phyloP scores from a whole-genome alignment of 2,888 invertebrate species.

The Lithophane semibrunnea region DNA sequence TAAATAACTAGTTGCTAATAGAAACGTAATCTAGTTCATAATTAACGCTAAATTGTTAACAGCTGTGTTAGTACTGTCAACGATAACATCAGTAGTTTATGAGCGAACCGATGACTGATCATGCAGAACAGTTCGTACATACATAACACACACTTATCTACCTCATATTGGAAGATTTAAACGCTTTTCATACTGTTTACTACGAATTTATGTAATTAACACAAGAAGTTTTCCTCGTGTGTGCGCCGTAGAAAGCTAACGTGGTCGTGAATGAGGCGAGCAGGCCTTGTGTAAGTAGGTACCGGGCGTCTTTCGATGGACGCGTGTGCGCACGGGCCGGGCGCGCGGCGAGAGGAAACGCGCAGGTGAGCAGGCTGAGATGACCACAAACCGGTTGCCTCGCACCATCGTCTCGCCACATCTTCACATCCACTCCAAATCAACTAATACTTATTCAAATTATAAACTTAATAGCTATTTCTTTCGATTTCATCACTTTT shows the following conservation, averaged over 20 bases:
- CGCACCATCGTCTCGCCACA: conserved; percentile 73
- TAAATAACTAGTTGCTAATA: conserved; percentile 6
- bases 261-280: conserved; percentile 80
- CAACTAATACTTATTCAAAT: conserved; percentile 67
- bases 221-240: conserved; percentile 73
- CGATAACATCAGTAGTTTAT: conserved; percentile 34
- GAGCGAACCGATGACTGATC: conserved; percentile 16
- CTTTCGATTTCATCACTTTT: conserved; percentile 56
- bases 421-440: conserved; percentile 66
- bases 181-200: conserved; percentile 50
- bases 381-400: conserved; percentile 85
- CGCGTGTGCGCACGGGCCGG: conserved; percentile 48
- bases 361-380: conserved; percentile 79
- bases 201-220: conserved; percentile 72
- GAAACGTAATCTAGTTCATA: conserved; percentile 31
- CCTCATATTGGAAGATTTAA: conserved; percentile 30
- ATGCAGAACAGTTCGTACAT: background rate
- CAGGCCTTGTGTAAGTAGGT: conserved; percentile 70
- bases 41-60: conserved; percentile 31
- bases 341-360: conserved; percentile 63
- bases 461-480: conserved; percentile 54
- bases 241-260: conserved; percentile 82
- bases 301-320: conserved; percentile 37
- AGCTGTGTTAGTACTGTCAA: conserved; percentile 24
- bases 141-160: conserved; percentile 17